These are phyloP conservation scores for Poecilia wingei DNA, from an alignment of 2,797 vertebrate species.

Conservation along the genomic window DNA sequence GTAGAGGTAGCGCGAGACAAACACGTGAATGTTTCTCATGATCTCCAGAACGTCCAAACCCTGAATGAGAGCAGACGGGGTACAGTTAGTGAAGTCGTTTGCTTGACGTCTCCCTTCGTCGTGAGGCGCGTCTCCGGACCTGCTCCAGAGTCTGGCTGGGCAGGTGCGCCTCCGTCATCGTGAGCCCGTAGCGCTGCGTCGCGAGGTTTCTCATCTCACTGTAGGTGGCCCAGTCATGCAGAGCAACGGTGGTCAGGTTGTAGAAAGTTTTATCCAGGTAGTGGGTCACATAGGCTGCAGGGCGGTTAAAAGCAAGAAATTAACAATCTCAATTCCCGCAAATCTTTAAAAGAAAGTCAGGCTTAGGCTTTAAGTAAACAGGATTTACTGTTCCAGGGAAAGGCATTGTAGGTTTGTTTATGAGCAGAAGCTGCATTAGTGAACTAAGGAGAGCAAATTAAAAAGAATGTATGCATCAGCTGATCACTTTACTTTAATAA, in stretches of 20 bases:
- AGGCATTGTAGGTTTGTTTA: not conserved
- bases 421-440: not conserved
- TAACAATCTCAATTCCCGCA: not conserved
- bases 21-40: conserved; percentile 99
- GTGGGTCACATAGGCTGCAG: conserved; percentile 92
- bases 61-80: conserved; percentile 70
- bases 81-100: not conserved
- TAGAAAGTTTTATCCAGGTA: conserved; percentile 99
- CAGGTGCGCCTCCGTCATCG: conserved; percentile 96
- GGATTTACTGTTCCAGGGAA: not conserved
- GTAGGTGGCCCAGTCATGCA: conserved; percentile 99
- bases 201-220: conserved; percentile 99
- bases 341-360: not conserved
- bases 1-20: conserved; percentile 98
- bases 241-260: conserved; percentile 96
- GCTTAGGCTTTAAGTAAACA: not conserved
- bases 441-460: not conserved
- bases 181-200: conserved; percentile 93
- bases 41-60: conserved; percentile 98
- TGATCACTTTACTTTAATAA: not conserved
- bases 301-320: not conserved
- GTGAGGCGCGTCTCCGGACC: conserved; percentile 70
- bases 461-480: not conserved
- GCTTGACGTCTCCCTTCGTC: not conserved
- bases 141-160: conserved; percentile 98